Conservation (phyloP, 2,888 invertebrate genomes). For the Drosophila nigricruria region DNA sequence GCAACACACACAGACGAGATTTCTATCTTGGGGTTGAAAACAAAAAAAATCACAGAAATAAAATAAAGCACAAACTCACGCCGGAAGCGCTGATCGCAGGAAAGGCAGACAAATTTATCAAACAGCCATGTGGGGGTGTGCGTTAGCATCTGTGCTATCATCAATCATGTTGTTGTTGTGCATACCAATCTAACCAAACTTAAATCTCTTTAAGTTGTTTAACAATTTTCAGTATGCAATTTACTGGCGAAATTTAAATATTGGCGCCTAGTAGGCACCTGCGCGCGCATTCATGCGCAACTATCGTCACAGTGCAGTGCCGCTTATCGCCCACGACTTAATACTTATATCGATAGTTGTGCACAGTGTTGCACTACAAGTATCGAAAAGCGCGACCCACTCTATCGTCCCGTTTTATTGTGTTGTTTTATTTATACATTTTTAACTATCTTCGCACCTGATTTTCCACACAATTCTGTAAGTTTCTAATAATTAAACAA, state of each 20-base stretch:
- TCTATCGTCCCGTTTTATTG: constrained; percentile 67
- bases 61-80: constrained; percentile 59
- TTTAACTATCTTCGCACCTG: constrained; percentile 60
- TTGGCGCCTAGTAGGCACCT: constrained; percentile 38
- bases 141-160: constrained; percentile 42
- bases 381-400: constrained; percentile 57
- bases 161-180: constrained; percentile 57
- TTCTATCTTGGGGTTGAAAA: constrained; percentile 61
- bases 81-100: constrained; percentile 83
- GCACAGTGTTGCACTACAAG: constrained; percentile 50
- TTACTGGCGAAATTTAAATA: constrained; percentile 24
- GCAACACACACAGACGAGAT: constrained; percentile 40
- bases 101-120: constrained; percentile 84
- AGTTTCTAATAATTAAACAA: constrained; percentile 62
- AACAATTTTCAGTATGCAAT: constrained; percentile 9
- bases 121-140: constrained; percentile 61
- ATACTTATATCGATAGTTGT: constrained; percentile 32
- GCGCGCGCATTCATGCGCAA: constrained; percentile 36
- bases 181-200: background rate
- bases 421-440: constrained; percentile 72
- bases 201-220: constrained; percentile 44
- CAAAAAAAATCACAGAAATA: constrained; percentile 11
- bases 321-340: constrained; percentile 12
- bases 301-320: constrained; percentile 39
- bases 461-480: constrained; percentile 65